Evolutionary conservation across 2,113 vertebrate species (phyloP).

Genomic region (Calidris pugnax): DNA sequence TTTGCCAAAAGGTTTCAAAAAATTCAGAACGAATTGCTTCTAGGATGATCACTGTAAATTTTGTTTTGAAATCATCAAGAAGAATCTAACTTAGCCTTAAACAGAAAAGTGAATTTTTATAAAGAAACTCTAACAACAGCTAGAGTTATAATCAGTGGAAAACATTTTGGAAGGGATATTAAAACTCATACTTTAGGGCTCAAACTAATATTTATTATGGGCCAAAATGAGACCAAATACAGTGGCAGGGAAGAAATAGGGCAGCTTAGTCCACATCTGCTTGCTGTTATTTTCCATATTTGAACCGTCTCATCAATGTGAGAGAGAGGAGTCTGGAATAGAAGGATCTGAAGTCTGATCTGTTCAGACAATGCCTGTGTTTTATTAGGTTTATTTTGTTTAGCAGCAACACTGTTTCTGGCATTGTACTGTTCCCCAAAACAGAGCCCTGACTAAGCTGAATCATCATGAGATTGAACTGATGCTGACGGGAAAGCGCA

Average conservation of each 20-base stretch:
- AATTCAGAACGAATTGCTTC: background rate
- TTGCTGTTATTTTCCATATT: constrained; percentile 36
- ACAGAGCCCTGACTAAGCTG: constrained; percentile 43
- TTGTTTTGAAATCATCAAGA: background rate
- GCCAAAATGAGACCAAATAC: constrained; percentile 9
- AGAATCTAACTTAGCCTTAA: background rate
- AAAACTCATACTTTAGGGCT: background rate
- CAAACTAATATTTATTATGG: background rate
- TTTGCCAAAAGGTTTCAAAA: background rate
- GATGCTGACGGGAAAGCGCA: constrained; percentile 22
- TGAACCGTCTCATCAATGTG: background rate
- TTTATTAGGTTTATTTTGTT: constrained; percentile 57
- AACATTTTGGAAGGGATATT: background rate
- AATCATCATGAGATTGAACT: constrained; percentile 34
- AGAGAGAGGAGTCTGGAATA: constrained; percentile 14
- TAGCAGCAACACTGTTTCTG: constrained; percentile 24
- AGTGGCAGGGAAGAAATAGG: background rate
- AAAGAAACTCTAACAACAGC: background rate
- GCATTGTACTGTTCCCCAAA: background rate
- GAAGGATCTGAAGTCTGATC: constrained; percentile 21
- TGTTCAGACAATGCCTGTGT: constrained; percentile 28
- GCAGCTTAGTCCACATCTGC: background rate
- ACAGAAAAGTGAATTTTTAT: background rate
- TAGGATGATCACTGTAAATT: background rate
- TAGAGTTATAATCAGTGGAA: background rate